Conservation (phyloP, 2,888 invertebrate genomes). For the Drosophila anomelani region DNA sequence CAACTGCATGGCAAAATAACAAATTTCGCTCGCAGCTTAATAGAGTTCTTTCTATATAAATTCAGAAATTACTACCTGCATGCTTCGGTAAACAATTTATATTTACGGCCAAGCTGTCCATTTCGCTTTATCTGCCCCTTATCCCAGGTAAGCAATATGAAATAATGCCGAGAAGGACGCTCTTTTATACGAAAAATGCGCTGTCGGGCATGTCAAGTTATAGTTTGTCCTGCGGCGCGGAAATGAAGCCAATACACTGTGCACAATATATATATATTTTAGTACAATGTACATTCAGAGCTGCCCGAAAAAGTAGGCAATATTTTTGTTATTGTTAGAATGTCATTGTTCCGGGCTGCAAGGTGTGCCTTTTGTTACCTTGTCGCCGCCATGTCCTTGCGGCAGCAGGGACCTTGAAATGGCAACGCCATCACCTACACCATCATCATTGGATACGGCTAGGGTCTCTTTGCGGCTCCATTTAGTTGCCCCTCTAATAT, state of each 20-base stretch:
- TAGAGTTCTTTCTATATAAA: slow-evolving; percentile 7
- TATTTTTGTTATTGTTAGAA: slow-evolving; percentile 45
- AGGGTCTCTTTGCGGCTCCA: slow-evolving; percentile 28
- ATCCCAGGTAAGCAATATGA: slow-evolving; percentile 17
- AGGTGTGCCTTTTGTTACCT: slow-evolving; percentile 50
- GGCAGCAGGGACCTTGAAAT: slow-evolving; percentile 22
- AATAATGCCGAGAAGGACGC: slow-evolving; percentile 18
- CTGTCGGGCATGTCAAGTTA: slow-evolving; percentile 41
- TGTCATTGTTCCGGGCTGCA: slow-evolving; percentile 33
- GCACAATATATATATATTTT: not conserved
- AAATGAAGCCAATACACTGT: slow-evolving; percentile 42
- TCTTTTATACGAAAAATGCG: slow-evolving; percentile 25
- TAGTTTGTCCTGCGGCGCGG: slow-evolving; percentile 46
- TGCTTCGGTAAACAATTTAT: slow-evolving; percentile 30
- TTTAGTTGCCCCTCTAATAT: slow-evolving; percentile 48
- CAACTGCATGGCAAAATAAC: not conserved
- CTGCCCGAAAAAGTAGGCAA: slow-evolving; percentile 27
- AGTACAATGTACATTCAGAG: not conserved
- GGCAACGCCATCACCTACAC: slow-evolving; percentile 12
- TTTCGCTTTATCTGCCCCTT: not conserved
- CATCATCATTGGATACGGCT: slow-evolving; percentile 7
- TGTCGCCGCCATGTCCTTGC: slow-evolving; percentile 33
- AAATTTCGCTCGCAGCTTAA: not conserved
- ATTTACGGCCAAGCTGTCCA: slow-evolving; percentile 11
- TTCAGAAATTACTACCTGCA: slow-evolving; percentile 1